Percentiles rank a stretch among this genome's conserved stretches.
Evolutionary conservation across 2,888 invertebrate species (phyloP).

Genomic region (Drosophila mettleri): DNA sequence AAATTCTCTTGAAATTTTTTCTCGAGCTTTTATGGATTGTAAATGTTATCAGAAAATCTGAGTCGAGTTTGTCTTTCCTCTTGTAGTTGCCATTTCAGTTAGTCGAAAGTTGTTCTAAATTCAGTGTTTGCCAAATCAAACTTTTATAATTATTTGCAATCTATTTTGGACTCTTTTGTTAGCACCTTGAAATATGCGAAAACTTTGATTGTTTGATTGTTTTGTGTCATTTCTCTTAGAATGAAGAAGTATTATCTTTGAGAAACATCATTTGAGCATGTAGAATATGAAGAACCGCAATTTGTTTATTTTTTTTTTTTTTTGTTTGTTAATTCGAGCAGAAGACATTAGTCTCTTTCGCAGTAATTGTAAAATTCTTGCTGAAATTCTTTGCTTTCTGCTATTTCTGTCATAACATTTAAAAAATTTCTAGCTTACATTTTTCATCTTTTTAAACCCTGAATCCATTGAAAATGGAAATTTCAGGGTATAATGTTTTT

Average conservation of each 20-base stretch:
- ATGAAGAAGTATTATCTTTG: not conserved
- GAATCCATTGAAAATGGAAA: no score
- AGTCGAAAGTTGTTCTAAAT: slow-evolving; percentile 4
- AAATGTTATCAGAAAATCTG: slow-evolving; percentile 2
- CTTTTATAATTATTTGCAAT: not conserved
- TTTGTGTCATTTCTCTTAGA: not conserved
- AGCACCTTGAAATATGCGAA: slow-evolving; percentile 7
- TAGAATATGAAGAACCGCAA: not conserved
- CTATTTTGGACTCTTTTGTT: slow-evolving; percentile 1
- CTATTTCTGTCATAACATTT: not conserved
- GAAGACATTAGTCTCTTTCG: not conserved
- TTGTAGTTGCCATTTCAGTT: slow-evolving; percentile 8
- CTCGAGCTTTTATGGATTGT: slow-evolving; percentile 4
- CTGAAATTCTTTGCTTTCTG: not conserved
- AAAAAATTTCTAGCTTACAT: not conserved
- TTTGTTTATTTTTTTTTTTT: not conserved
- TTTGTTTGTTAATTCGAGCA: not conserved
- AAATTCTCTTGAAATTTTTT: not conserved
- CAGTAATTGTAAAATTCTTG: not conserved
- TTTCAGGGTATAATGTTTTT: no score
- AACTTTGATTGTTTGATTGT: not conserved
- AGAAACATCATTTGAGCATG: not conserved
- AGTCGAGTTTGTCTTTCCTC: not conserved
- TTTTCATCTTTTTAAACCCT: not conserved
- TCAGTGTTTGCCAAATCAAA: not conserved